Evolutionary conservation across 2,888 invertebrate genomes (phyloP), one percentile per base, ranked within the genome.

Genomic region (Torymus auratus): DNA sequence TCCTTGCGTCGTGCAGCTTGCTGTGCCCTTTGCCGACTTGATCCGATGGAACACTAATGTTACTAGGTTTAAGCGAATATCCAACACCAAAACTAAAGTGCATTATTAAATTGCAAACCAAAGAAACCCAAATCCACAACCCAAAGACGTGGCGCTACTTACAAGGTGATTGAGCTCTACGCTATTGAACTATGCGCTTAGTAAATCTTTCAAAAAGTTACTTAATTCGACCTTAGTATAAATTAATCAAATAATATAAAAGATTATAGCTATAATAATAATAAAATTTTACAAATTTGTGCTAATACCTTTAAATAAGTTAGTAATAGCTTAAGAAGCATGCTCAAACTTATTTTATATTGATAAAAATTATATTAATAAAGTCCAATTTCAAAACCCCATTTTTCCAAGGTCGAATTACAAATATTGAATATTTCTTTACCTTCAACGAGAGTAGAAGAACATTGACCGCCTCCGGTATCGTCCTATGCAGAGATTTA

Each of bases 401-500:
- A 41, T 41, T 41, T 41, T 41, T 41, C 41, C 71, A 58, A 80
- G 23, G 76, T 15, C n/a, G 13, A 69, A 77, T 56, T 61, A 55
- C 12, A 13, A 64, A 61, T 5, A 10, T 7, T 20, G 65, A 72
- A 68, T 52, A 3, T 52, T 11, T 56, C 0, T 91, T 92, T 91
- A 95, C 95, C 92, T 94, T 94, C 62, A 95, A 91, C 23, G 95
- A 94, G 79, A 94, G 91, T 70, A 96, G 92, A 80, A 96, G 92
- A 61, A 95, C 94, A 83, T 93, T 93, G 82, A 95, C 92, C 68
- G 95, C 94, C 87, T 95, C 95, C 65, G 93, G 93, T 81, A 95
- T 92, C 86, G 93, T 94, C 65, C 93, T 91, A 90, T 95, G 94
- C 84, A 92, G 92, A 13, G 93, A 93, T 84, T 92, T 92, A 87